Evolutionary conservation across 1,140 invertebrate species (phyloP), one percentile per base, ranked within the genome.

Genomic region (Lasioglossum albipes): DNA sequence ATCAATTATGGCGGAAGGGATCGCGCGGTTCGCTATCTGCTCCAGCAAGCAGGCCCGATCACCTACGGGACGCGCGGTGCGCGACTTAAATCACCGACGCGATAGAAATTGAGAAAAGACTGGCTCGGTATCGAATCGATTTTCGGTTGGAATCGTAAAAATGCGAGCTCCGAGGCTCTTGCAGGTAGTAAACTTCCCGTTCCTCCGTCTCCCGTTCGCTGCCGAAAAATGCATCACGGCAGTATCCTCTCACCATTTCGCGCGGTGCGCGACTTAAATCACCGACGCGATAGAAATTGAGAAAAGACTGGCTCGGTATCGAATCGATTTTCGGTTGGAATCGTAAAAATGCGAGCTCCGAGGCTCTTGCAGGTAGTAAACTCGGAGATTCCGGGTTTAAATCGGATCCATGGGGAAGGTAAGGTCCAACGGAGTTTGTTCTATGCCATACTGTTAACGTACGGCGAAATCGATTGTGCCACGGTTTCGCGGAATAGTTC

Each of bases 1-100:
- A 72, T 78, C 67, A 78, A 78, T 78, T 77, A 77, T 61, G 31
- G 68, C 42, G 42, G 18, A 7, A 68, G 45, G 54, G 41, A n/a
- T 18, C 16, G 41, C n/a, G 22, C 7, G 22, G 7, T 62, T 62
- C 67, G 67, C 57, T 41, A 49, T 52, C 41, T 36, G 49, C 7
- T 31, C 5, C n/a, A 2, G 9, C 22, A n/a, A 61, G 31, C 31
- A 36, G 31, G 31, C 31, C 41, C 16, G 69, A 59, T 41, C 16
- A 10, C 36, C 16, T 12, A 49, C n/a, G 68, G 41, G n/a, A 36
- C 16, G 41, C n/a, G 13, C 36, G 22, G 49, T 57, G 27, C 41
- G 20, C 49, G 64, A 54, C 52, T 68, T 69, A 67, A 68, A 66
- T 66, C 73, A 52, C 31, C 27, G 61, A 22, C 3, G 42, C 42